Evolutionary conservation across 2,797 vertebrate genomes (phyloP).

Genomic region (Carapus acus): DNA sequence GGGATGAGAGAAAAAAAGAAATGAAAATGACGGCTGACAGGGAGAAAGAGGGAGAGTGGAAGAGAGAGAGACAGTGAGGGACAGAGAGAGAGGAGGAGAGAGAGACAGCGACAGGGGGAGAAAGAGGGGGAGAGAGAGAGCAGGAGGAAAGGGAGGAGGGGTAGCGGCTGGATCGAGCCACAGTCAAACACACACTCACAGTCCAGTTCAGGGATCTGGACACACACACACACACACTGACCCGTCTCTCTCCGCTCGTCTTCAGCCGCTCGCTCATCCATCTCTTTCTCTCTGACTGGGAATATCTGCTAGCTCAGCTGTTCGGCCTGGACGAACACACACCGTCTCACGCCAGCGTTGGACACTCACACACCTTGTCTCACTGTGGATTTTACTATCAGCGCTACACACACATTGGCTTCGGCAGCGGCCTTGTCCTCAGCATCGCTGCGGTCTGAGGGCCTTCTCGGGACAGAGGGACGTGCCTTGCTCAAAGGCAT

Average conservation of each 20-base stretch:
- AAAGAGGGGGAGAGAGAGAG: background rate
- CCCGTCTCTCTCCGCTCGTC: slow-evolving; percentile 10
- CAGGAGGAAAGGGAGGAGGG: slow-evolving; percentile 8
- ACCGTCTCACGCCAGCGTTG: slow-evolving; percentile 1
- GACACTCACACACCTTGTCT: slow-evolving; percentile 1
- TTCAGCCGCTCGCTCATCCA: background rate
- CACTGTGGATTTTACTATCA: background rate
- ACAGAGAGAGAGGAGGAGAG: background rate
- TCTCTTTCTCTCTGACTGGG: background rate
- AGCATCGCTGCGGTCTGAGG: slow-evolving; percentile 1
- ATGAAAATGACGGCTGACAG: background rate
- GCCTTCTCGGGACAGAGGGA: background rate
- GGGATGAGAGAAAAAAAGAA: background rate
- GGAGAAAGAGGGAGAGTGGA: no score
- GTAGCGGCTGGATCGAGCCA: slow-evolving; percentile 26
- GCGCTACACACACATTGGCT: no score
- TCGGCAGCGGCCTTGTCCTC: no score
- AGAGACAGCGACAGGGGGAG: background rate
- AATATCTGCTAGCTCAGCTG: background rate
- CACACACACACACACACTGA: slow-evolving; percentile 27
- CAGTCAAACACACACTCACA: slow-evolving; percentile 22
- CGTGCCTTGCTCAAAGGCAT: slow-evolving; percentile 23
- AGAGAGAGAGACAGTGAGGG: no score
- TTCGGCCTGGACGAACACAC: background rate
- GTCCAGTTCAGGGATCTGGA: slow-evolving; percentile 20